Percentiles rank a stretch among this genome's conserved stretches.
phyloP scores from a whole-genome alignment of 2,888 invertebrate genomes.

The Lumbricus terrestris region DNA sequence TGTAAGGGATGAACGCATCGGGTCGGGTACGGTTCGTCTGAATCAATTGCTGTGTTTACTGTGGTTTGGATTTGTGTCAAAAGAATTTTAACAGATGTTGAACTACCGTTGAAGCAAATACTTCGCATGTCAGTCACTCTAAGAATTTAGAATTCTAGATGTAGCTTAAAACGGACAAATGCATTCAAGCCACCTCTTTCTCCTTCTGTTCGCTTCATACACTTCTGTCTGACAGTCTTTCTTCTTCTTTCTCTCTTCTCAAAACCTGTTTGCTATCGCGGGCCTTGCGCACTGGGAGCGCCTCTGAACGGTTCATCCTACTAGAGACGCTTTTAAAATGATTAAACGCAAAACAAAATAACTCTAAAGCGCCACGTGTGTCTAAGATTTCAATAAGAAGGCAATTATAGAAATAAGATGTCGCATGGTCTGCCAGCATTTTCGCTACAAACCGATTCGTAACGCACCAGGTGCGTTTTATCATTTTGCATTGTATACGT shows the following conservation, averaged over 20 bases:
- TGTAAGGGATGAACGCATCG: background rate
- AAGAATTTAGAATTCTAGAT: background rate
- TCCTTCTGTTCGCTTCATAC: too few relatives aligned
- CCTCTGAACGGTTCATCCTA: too few relatives aligned
- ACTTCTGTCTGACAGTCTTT: too few relatives aligned
- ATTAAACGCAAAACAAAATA: too few relatives aligned
- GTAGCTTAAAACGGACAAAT: background rate
- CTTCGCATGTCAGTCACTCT: background rate
- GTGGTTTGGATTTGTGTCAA: too few relatives aligned
- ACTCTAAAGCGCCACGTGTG: too few relatives aligned
- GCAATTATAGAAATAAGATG: background rate
- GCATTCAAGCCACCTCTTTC: background rate
- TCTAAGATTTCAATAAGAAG: background rate
- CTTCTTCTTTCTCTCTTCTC: too few relatives aligned
- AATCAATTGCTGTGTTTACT: background rate
- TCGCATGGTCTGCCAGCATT: background rate
- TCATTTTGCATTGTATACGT: background rate
- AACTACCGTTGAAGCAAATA: too few relatives aligned
- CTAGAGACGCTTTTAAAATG: too few relatives aligned
- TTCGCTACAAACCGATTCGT: background rate
- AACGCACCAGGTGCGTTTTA: background rate
- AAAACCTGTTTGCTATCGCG: too few relatives aligned
- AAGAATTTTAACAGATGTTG: background rate
- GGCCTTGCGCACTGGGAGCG: too few relatives aligned
- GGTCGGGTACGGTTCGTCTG: background rate